Percentiles rank a stretch among this genome's conserved stretches.
Evolutionary conservation across 2,113 vertebrate species (phyloP).

Genomic region (Uria aalge): DNA sequence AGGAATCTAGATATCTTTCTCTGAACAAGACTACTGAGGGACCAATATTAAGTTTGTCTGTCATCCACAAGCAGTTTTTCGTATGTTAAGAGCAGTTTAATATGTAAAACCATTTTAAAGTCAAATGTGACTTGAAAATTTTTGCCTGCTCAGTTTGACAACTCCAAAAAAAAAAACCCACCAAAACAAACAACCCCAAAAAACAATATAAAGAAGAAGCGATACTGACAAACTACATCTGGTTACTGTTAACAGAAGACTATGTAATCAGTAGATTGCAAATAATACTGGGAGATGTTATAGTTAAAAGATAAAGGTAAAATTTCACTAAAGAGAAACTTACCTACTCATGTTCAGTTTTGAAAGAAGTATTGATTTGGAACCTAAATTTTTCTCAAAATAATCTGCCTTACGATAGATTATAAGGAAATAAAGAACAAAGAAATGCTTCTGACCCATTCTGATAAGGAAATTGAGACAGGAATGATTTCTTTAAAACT

Average conservation of each 20-base stretch:
- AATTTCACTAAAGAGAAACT: neutral
- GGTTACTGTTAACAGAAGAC: neutral
- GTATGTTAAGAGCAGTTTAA: neutral
- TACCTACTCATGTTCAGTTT: neutral
- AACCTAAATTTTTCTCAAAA: neutral
- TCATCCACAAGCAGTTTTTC: neutral
- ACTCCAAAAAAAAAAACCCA: neutral
- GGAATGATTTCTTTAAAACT: neutral
- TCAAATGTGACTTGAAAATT: neutral
- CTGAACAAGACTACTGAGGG: neutral
- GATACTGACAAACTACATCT: neutral
- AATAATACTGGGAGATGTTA: neutral
- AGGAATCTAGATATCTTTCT: neutral
- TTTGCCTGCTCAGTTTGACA: neutral
- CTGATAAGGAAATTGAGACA: neutral
- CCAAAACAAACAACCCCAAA: no score
- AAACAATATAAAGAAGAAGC: neutral
- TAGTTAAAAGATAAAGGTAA: neutral
- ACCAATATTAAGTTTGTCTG: neutral
- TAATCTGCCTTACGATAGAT: neutral
- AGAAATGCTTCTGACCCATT: neutral
- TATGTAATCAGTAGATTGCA: neutral
- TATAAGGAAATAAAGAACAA: neutral
- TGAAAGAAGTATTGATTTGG: neutral
- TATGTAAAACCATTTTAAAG: neutral